Percentiles rank a stretch among this genome's conserved stretches.
Evolutionary conservation across 2,797 vertebrate genomes (phyloP).

Genomic region (Falco concolor): DNA sequence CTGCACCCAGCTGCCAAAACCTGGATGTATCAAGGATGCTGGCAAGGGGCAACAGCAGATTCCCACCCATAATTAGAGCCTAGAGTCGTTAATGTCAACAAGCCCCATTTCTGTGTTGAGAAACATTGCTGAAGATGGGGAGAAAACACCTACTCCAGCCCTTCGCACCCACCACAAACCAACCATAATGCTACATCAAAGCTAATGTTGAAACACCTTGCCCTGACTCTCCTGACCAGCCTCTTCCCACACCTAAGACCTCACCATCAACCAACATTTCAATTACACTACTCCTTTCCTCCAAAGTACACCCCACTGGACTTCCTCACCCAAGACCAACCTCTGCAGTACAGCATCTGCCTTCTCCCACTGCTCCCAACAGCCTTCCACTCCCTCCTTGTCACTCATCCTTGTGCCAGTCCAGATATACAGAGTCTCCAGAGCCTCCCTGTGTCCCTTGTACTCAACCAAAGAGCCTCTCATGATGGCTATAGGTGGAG

Average conservation of each 20-base stretch:
- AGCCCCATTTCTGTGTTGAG: not conserved
- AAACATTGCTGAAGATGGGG: not conserved
- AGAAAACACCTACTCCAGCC: not conserved
- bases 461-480: not conserved
- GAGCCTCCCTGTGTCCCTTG: not conserved
- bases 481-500: accelerated
- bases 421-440: not conserved
- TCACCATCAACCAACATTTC: not conserved
- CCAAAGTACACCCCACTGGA: not conserved
- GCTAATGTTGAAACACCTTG: not conserved
- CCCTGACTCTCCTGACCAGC: not conserved
- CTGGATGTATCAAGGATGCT: not conserved
- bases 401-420: not conserved
- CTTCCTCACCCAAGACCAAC: not conserved
- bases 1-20: not conserved
- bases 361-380: not conserved
- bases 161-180: not conserved
- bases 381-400: not conserved
- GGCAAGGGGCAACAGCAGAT: not conserved
- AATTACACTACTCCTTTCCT: not conserved
- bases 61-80: not conserved
- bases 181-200: not conserved
- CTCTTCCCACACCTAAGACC: not conserved
- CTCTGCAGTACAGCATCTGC: not conserved
- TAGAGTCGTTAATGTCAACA: not conserved